phyloP scores from a whole-genome alignment of 2,797 vertebrate genomes.

The Falco novaeseelandiae region DNA sequence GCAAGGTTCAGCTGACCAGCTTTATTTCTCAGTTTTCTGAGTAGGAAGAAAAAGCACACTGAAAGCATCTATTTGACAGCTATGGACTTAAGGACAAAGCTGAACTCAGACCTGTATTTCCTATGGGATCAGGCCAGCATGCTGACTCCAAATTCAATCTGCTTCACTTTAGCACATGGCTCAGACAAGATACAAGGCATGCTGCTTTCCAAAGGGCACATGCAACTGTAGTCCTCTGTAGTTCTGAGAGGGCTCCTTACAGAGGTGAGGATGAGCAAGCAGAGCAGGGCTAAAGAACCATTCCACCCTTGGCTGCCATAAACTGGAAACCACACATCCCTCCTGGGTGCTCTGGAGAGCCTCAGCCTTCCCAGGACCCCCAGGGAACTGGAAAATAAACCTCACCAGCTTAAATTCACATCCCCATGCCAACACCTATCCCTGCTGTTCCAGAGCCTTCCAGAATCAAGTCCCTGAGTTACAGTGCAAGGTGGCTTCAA shows the following conservation, averaged over 20 bases:
- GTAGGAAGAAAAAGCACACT: not conserved
- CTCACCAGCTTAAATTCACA: not conserved
- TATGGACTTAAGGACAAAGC: not conserved
- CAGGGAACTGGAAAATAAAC: not conserved
- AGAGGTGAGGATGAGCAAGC: not conserved
- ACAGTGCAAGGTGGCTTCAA: fast-evolving
- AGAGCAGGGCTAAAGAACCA: not conserved
- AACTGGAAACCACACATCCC: not conserved
- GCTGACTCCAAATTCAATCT: not conserved
- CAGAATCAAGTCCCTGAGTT: not conserved
- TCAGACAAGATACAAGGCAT: not conserved
- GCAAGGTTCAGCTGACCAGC: not conserved
- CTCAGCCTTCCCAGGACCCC: not conserved
- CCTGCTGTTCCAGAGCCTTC: not conserved
- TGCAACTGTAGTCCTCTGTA: fast-evolving
- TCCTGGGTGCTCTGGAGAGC: not conserved
- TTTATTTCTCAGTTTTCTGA: not conserved
- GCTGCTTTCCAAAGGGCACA: not conserved
- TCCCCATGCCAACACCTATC: not conserved
- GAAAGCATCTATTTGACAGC: not conserved
- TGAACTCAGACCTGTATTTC: not conserved
- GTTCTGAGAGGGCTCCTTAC: not conserved
- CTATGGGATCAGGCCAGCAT: fast-evolving
- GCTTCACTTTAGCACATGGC: not conserved
- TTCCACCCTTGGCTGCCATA: not conserved